Percentiles rank a stretch among this genome's conserved stretches.
Conservation (phyloP, 2,113 vertebrate species). For the Nycticebus coucang region DNA sequence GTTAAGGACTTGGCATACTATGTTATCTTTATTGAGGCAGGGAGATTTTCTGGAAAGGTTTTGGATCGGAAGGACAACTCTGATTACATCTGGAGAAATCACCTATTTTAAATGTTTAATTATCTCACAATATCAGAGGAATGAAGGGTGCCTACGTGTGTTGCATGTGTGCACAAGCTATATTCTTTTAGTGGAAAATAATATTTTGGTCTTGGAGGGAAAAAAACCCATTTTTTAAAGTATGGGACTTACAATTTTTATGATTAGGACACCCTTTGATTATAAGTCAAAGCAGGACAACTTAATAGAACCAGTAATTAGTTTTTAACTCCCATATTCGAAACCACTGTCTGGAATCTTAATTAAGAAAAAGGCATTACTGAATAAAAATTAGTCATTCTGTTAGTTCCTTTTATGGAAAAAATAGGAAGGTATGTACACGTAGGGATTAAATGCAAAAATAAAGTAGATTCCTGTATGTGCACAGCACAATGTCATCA, state of each 20-base stretch:
- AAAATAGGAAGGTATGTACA: not conserved
- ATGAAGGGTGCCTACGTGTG: not conserved
- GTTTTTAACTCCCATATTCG: slow-evolving; percentile 19
- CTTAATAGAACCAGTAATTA: slow-evolving; percentile 47
- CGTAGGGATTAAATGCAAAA: not conserved
- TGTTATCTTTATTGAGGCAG: not conserved
- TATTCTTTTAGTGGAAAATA: not conserved
- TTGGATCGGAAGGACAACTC: not conserved
- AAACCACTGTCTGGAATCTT: not conserved
- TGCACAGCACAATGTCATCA: not conserved
- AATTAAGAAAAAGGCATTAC: slow-evolving; percentile 30
- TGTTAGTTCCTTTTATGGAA: not conserved
- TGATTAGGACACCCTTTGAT: slow-evolving; percentile 46
- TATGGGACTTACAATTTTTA: slow-evolving; percentile 23
- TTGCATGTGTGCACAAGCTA: not conserved
- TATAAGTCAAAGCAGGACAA: slow-evolving; percentile 44
- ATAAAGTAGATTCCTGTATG: not conserved
- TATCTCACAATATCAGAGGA: not conserved
- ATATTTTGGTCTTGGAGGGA: not conserved
- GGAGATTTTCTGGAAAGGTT: not conserved
- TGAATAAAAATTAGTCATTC: not conserved
- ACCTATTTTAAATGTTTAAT: not conserved
- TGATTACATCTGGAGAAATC: not conserved
- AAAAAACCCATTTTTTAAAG: slow-evolving; percentile 10
- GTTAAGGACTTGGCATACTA: not conserved